Evolutionary conservation across 2,888 invertebrate species (phyloP), one percentile per base, ranked within the genome.

Genomic region (Octodonta nipae): DNA sequence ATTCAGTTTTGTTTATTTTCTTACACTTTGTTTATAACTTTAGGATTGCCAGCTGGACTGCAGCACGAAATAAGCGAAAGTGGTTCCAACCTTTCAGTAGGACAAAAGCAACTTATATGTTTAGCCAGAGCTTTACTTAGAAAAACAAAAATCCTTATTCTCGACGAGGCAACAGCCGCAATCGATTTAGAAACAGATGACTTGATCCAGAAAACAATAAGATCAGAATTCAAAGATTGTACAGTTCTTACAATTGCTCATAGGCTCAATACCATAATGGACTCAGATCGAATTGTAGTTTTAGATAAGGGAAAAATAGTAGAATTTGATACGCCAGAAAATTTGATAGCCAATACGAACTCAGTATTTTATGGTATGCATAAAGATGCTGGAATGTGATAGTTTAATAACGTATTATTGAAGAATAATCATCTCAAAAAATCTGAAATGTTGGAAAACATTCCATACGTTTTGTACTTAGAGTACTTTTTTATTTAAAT

Each of bases 41-140:
- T 34, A 75, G 75, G 72, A 40, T 67, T 91, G 32, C 61, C 75
- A 2, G 73, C 76, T 30, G 82, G 84, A n/a, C 68, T 95, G 26
- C 70, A 75, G 38, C 84, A 92, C 60, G 58, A 58, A 42, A 53
- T 62, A 2, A 43, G 52, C 5, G 63, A 64, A 45, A 51, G 51
- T n/a, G 53, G 53, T 15, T 49, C 51, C 24, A 54, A 51, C 35
- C 37, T 54, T 11, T 51, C 49, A 41, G 64, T 66, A 15, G 67
- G 67, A 8, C 67, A 67, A 47, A 47, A 66, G 29, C 67, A 67
- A 44, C 49, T 67, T 33, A 52, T 67, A 27, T 67, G 66, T 47
- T 49, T 67, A 15, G 63, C 62, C 4, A 47, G 67, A 38, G 63
- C 67, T 15, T 49, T 67, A 13, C 52, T 68, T 5, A 47, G 64